Percentiles rank a stretch among this genome's conserved stretches.
These are phyloP conservation scores for Drosophila nasuta DNA, from an alignment of 1,140 invertebrate genomes.

Conservation along the genomic window DNA sequence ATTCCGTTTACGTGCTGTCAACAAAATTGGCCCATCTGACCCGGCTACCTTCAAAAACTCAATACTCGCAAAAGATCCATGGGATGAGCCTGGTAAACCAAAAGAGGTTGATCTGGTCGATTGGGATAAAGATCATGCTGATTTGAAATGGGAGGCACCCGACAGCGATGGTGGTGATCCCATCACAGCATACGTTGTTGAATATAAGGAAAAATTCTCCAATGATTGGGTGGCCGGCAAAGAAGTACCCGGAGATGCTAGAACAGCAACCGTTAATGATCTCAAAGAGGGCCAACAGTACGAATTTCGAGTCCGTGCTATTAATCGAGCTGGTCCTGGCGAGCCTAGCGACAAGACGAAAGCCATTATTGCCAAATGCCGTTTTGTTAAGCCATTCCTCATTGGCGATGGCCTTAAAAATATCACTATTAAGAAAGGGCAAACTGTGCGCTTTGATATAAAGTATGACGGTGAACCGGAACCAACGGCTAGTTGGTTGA, in stretches of 20 bases:
- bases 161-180: constrained; percentile 96
- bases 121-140: constrained; percentile 98
- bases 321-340: constrained; percentile 98
- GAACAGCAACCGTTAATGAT: constrained; percentile 92
- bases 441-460: constrained; percentile 94
- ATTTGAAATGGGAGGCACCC: constrained; percentile 95
- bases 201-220: constrained; percentile 96
- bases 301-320: constrained; percentile 97
- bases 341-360: constrained; percentile 97
- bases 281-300: constrained; percentile 98
- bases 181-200: constrained; percentile 97
- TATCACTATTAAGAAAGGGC: constrained; percentile 96
- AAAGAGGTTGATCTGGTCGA: constrained; percentile 95
- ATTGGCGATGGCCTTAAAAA: constrained; percentile 94
- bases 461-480: constrained; percentile 98
- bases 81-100: constrained; percentile 98
- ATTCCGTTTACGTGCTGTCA: constrained; percentile 97
- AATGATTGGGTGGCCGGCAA: constrained; percentile 94
- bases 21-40: constrained; percentile 95
- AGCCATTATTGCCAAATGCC: constrained; percentile 97
- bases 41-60: constrained; percentile 94
- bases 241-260: constrained; percentile 91
- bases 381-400: constrained; percentile 97
- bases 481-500: constrained; percentile 94
- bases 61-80: constrained; percentile 98